phyloP scores from a whole-genome alignment of 2,888 invertebrate genomes.

The Drosophila bunnanda region DNA sequence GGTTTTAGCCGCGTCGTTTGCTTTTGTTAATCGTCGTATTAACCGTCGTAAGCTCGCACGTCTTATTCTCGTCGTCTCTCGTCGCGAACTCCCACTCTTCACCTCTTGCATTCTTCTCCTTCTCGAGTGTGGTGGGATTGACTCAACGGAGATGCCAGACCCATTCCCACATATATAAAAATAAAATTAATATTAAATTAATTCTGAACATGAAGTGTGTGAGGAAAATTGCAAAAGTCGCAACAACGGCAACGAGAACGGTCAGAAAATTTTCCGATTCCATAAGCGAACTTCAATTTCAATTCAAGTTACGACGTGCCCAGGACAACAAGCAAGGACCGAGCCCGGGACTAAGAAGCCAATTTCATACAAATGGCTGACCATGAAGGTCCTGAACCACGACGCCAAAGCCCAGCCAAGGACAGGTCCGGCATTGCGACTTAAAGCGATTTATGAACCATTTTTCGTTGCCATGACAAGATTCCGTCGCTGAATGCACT shows the following conservation, averaged over 20 bases:
- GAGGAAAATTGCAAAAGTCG: slow-evolving; percentile 78
- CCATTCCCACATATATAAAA: slow-evolving; percentile 64
- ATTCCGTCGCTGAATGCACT: slow-evolving; percentile 57
- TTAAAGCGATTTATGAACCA: slow-evolving; percentile 76
- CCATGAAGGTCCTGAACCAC: slow-evolving; percentile 51
- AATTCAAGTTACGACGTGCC: slow-evolving; percentile 76
- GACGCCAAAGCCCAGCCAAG: slow-evolving; percentile 8
- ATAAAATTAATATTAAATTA: slow-evolving; percentile 81
- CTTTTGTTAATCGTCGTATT: no score
- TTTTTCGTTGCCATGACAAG: slow-evolving; percentile 64
- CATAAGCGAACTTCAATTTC: slow-evolving; percentile 80
- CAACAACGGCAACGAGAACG: slow-evolving; percentile 22
- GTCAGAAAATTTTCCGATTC: slow-evolving; percentile 68
- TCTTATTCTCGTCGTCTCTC: no score
- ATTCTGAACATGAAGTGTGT: slow-evolving; percentile 80
- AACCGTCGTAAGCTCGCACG: no score
- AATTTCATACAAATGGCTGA: slow-evolving; percentile 73
- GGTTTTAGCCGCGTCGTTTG: no score
- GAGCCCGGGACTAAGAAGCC: slow-evolving; percentile 58
- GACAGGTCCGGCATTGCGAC: slow-evolving; percentile 24
- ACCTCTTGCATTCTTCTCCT: no score
- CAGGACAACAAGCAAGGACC: slow-evolving; percentile 44
- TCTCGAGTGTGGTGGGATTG: no score
- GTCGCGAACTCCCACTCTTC: no score
- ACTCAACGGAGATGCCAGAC: no score